Conservation (phyloP, 2,888 invertebrate species). For the Amblyjoppa proteus region DNA sequence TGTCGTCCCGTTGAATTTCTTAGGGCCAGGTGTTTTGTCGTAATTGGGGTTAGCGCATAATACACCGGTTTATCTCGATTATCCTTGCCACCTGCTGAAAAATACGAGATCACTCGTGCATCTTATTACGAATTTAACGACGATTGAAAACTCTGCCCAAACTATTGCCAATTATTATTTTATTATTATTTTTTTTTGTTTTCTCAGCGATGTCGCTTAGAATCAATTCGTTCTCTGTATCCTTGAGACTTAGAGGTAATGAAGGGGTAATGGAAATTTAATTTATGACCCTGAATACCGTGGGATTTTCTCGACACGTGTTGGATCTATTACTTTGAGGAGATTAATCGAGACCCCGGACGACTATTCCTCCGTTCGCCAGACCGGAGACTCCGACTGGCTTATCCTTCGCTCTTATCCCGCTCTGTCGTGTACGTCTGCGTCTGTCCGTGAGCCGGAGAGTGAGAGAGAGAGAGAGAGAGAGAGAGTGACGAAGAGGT, state of each 20-base stretch:
- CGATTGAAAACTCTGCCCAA: slow-evolving; percentile 35
- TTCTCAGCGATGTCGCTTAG: slow-evolving; percentile 6
- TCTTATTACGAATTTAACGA: slow-evolving; percentile 30
- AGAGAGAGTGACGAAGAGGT: slow-evolving; percentile 44
- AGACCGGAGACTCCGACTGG: slow-evolving; percentile 55
- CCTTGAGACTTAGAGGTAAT: slow-evolving; percentile 15
- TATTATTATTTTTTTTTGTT: neutral
- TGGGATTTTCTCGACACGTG: slow-evolving; percentile 67
- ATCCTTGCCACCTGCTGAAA: slow-evolving; percentile 3
- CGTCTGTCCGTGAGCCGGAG: neutral
- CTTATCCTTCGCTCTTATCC: slow-evolving; percentile 46
- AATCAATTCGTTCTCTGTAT: slow-evolving; percentile 14
- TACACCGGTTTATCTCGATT: neutral
- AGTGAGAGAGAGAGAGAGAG: slow-evolving; percentile 1
- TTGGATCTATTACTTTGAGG: slow-evolving; percentile 71
- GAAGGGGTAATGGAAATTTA: slow-evolving; percentile 59
- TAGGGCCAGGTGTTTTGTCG: slow-evolving; percentile 32
- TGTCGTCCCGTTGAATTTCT: slow-evolving; percentile 46
- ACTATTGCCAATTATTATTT: slow-evolving; percentile 8
- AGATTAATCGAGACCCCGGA: slow-evolving; percentile 71
- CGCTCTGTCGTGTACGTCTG: slow-evolving; percentile 29
- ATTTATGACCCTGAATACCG: slow-evolving; percentile 67
- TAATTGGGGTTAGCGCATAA: neutral
- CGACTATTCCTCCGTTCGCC: slow-evolving; percentile 46
- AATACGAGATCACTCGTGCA: slow-evolving; percentile 14